Conservation (phyloP, 2,797 vertebrate genomes). For the Amblyopsis hoosieri region DNA sequence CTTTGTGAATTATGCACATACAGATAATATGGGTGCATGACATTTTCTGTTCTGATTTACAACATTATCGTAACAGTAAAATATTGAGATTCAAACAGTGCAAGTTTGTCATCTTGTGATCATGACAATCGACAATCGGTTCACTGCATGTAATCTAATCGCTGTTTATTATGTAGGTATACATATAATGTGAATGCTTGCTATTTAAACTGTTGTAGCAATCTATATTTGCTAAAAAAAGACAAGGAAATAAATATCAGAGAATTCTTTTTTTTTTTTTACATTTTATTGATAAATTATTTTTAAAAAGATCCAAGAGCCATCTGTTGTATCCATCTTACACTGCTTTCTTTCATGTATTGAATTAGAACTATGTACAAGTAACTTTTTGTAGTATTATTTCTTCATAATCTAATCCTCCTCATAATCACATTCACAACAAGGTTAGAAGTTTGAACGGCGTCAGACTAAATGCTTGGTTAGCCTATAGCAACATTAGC, state of each 20-base stretch:
- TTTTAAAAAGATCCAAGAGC: constrained; percentile 81
- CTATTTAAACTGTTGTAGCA: no score
- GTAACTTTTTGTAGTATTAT: constrained; percentile 47
- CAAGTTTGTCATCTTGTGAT: no score
- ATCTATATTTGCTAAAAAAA: neutral
- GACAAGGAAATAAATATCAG: constrained; percentile 6
- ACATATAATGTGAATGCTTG: no score
- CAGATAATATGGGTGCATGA: no score
- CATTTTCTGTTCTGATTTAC: no score
- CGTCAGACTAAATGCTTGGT: constrained; percentile 64
- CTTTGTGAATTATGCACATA: neutral
- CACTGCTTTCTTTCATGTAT: constrained; percentile 63
- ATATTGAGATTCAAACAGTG: no score
- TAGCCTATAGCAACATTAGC: constrained; percentile 62
- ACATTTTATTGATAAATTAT: constrained; percentile 87
- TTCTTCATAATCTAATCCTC: constrained; percentile 47
- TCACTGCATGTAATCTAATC: no score
- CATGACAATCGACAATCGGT: no score
- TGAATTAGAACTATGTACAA: constrained; percentile 77
- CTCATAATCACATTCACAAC: constrained; percentile 76
- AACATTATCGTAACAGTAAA: no score
- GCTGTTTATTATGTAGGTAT: no score
- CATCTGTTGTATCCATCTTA: constrained; percentile 60
- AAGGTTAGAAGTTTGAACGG: constrained; percentile 67
- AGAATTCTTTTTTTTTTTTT: constrained; percentile 34